Evolutionary conservation across 2,113 vertebrate genomes (phyloP).

Genomic region (Periophthalmodon schlosseri): DNA sequence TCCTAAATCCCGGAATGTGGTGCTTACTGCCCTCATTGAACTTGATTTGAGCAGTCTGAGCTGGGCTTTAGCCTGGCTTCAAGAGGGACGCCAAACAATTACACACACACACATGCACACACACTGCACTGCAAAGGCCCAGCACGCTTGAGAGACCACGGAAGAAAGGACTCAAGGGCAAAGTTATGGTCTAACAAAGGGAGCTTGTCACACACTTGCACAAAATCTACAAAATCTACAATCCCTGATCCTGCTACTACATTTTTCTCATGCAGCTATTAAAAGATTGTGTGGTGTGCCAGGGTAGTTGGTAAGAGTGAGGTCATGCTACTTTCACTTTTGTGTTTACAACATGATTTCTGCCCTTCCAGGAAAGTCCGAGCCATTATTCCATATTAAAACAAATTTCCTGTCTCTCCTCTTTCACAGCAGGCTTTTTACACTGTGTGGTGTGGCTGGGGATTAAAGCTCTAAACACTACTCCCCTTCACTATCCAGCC

Average conservation of each 20-base stretch:
- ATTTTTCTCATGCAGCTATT: background rate
- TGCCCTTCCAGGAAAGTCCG: conserved; percentile 6
- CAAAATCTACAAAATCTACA: background rate
- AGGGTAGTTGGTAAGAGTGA: background rate
- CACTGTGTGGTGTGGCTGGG: background rate
- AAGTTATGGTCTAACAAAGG: conserved; percentile 1
- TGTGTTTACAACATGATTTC: conserved; percentile 13
- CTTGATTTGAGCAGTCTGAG: conserved; percentile 55
- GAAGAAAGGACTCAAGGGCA: background rate
- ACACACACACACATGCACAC: conserved; percentile 1
- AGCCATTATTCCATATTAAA: conserved; percentile 10
- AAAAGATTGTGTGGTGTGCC: background rate
- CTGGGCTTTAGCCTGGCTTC: conserved; percentile 39
- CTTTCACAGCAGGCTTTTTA: conserved; percentile 7
- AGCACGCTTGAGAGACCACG: conserved; percentile 1
- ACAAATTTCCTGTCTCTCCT: conserved; percentile 12
- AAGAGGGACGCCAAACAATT: conserved; percentile 41
- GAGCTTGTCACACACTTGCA: conserved; percentile 11
- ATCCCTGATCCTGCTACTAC: background rate
- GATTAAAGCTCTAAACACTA: conserved; percentile 1
- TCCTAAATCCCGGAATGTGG: conserved; percentile 60
- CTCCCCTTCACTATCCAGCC: background rate
- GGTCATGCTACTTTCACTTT: conserved; percentile 1
- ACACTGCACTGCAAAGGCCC: background rate
- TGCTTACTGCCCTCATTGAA: conserved; percentile 41